A percentile compares a stretch with the other conserved stretches of the same genome.
Conservation (phyloP, 2,113 vertebrate genomes). For the Heterocephalus glaber region DNA sequence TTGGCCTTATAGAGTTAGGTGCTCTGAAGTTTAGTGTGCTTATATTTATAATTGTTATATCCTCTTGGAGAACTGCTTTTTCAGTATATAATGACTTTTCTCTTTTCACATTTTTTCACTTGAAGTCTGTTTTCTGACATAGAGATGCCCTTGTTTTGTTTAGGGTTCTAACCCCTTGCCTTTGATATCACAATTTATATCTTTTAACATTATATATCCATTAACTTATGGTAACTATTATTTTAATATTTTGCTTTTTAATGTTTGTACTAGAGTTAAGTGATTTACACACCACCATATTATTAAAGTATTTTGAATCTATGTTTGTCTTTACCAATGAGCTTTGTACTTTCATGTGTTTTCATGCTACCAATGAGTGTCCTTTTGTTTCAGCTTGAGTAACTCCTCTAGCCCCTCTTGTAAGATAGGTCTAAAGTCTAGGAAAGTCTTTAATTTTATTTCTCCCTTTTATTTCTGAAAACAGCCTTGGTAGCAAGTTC, state of each 20-base stretch:
- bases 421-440: neutral
- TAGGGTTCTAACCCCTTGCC: neutral
- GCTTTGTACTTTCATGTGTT: neutral
- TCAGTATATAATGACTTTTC: neutral
- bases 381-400: neutral
- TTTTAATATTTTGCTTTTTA: neutral
- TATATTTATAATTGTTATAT: neutral
- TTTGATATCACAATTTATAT: neutral
- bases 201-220: neutral
- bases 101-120: neutral
- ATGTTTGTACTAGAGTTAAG: neutral
- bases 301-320: neutral
- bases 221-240: neutral
- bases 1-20: neutral
- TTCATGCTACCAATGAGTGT: neutral
- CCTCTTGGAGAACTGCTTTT: neutral
- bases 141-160: neutral
- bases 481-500: neutral
- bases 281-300: neutral
- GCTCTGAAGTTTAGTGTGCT: neutral
- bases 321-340: neutral
- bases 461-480: neutral
- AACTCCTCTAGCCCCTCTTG: neutral
- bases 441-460: neutral
- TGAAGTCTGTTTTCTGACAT: neutral